phyloP scores from a whole-genome alignment of 2,888 invertebrate genomes.

The Phyllotreta striolata region DNA sequence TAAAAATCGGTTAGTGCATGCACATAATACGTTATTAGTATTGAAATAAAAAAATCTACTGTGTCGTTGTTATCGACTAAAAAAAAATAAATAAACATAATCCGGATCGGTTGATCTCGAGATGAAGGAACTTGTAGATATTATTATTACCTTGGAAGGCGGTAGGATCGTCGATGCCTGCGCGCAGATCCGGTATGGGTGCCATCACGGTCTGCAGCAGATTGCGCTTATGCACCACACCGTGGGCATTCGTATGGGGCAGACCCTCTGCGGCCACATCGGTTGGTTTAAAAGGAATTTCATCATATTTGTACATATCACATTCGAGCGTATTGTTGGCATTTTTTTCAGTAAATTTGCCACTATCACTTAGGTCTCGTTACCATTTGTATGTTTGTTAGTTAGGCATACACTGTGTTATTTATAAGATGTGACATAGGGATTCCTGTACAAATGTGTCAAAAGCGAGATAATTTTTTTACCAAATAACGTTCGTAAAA shows the following conservation, averaged over 20 bases:
- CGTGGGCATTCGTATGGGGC: conserved; percentile 80
- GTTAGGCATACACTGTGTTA: no score
- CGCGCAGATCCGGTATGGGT: conserved; percentile 88
- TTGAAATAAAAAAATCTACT: no score
- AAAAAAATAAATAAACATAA: no score
- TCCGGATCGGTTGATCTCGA: conserved; percentile 22
- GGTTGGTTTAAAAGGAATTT: conserved; percentile 40
- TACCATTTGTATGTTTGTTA: no score
- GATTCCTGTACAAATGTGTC: no score
- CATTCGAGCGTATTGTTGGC: conserved; percentile 16
- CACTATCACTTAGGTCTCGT: background rate
- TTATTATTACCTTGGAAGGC: conserved; percentile 65
- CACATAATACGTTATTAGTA: conserved; percentile 2
- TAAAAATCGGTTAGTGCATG: conserved; percentile 23
- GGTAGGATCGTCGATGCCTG: conserved; percentile 67
- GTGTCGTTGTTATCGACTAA: conserved; percentile 11
- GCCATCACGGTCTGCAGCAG: conserved; percentile 83
- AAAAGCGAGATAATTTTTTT: no score
- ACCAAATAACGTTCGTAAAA: no score
- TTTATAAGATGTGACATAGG: no score
- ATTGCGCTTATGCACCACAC: conserved; percentile 84
- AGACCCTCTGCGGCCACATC: conserved; percentile 64
- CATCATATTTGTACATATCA: conserved; percentile 40
- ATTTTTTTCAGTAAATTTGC: conserved; percentile 17
- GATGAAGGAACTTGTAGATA: conserved; percentile 8